These are phyloP conservation scores for Xiphorhynchus erythropygius DNA, from an alignment of 2,797 vertebrate genomes.

Conservation along the genomic window DNA sequence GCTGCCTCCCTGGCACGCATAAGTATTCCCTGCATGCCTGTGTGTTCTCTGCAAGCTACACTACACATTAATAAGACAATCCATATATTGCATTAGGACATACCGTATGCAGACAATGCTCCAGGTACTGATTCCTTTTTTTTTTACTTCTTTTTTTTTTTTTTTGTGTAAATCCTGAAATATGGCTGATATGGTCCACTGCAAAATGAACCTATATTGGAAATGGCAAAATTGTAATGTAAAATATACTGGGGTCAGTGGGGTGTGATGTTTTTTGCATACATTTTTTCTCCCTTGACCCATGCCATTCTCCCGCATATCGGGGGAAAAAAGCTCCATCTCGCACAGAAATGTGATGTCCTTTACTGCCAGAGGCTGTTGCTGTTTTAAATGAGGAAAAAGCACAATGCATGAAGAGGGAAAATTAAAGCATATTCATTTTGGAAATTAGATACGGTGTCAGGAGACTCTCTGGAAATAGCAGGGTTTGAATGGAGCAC, in stretches of 20 bases:
- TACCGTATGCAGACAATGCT: conserved; percentile 64
- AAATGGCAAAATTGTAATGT: conserved; percentile 86
- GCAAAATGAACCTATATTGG: conserved; percentile 81
- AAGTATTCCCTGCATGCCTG: neutral
- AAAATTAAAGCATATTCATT: conserved; percentile 89
- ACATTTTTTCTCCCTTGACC: conserved; percentile 84
- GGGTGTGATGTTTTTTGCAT: conserved; percentile 86
- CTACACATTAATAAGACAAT: conserved; percentile 67
- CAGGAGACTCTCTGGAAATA: conserved; percentile 82
- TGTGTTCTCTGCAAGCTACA: conserved; percentile 62
- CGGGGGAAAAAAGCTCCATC: conserved; percentile 75
- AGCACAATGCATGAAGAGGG: conserved; percentile 87
- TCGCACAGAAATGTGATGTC: conserved; percentile 82
- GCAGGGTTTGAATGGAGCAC: conserved; percentile 78
- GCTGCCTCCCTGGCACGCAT: neutral
- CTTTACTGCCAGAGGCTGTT: conserved; percentile 86
- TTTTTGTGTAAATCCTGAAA: conserved; percentile 71
- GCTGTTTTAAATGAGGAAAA: conserved; percentile 85
- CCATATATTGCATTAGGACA: conserved; percentile 60
- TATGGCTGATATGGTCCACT: conserved; percentile 83
- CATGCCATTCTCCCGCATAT: conserved; percentile 78
- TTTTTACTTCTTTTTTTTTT: neutral
- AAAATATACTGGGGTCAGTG: conserved; percentile 81
- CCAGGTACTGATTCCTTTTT: conserved; percentile 18
- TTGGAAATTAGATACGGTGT: conserved; percentile 86